Evolutionary conservation across 2,113 vertebrate genomes (phyloP).

Genomic region (Parus major): DNA sequence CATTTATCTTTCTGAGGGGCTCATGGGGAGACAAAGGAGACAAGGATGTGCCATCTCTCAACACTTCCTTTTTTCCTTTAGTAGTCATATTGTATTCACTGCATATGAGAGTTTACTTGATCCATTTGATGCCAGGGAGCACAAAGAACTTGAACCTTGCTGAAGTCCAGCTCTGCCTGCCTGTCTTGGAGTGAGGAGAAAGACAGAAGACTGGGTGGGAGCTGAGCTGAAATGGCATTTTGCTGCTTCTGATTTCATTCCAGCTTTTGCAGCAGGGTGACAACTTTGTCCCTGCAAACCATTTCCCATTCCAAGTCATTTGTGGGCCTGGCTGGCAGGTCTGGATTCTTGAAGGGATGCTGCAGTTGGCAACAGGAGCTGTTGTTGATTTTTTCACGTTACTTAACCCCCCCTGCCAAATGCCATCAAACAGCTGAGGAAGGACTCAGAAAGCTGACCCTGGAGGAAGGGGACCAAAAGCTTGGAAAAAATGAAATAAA

Average conservation of each 20-base stretch:
- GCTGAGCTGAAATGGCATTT: not conserved
- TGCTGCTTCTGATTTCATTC: not conserved
- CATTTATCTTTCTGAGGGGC: not conserved
- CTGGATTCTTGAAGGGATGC: too few species aligned
- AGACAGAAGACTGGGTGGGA: not conserved
- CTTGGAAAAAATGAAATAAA: not conserved
- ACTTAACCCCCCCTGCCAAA: not conserved
- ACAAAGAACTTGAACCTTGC: too few species aligned
- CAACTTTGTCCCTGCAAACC: not conserved
- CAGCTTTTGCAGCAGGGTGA: not conserved
- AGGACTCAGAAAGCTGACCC: not conserved
- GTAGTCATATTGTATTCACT: too few species aligned
- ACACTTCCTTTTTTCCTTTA: not conserved
- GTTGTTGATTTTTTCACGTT: accelerated
- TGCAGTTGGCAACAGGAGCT: not conserved
- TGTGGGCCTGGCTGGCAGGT: not conserved
- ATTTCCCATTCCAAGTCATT: not conserved
- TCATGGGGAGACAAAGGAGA: not conserved
- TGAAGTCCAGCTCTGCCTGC: too few species aligned
- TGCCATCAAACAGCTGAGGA: not conserved
- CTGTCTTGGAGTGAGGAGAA: too few species aligned
- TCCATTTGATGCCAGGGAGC: too few species aligned
- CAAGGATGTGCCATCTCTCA: not conserved
- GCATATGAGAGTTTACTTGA: too few species aligned
- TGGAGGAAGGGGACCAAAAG: not conserved